Conservation (phyloP, 2,113 vertebrate species). For the Salminus brasiliensis region DNA sequence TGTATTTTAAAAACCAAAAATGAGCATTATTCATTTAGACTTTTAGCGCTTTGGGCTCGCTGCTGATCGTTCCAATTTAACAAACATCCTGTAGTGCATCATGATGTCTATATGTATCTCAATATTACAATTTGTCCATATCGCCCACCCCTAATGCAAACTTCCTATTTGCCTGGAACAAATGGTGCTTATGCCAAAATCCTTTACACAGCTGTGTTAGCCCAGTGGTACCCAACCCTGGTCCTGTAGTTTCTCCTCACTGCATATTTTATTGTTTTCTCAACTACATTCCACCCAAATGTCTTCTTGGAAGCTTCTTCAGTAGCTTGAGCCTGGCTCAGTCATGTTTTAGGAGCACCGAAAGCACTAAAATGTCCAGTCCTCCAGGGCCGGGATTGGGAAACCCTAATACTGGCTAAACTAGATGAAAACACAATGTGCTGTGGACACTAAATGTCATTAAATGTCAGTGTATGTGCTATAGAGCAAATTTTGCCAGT, state of each 20-base stretch:
- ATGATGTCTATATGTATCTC: no score
- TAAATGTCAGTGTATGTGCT: background rate
- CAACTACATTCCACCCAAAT: background rate
- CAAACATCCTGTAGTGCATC: no score
- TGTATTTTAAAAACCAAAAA: no score
- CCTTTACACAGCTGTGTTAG: background rate
- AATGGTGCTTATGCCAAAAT: background rate
- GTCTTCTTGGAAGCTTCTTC: background rate
- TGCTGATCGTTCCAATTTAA: no score
- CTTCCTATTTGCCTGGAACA: background rate
- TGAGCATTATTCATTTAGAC: no score
- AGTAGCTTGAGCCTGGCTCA: background rate
- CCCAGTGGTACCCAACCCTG: background rate
- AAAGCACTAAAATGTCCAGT: background rate
- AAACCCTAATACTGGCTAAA: background rate
- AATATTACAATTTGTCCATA: background rate
- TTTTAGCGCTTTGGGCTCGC: no score
- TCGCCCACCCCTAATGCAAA: background rate
- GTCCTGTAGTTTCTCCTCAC: background rate
- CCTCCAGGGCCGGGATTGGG: background rate
- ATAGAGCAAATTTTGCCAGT: no score
- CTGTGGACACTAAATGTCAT: background rate
- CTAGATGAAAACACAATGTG: background rate
- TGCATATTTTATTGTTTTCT: background rate
- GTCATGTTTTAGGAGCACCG: background rate